Conservation (phyloP, 2,888 invertebrate species). For the Anodontia alba region DNA sequence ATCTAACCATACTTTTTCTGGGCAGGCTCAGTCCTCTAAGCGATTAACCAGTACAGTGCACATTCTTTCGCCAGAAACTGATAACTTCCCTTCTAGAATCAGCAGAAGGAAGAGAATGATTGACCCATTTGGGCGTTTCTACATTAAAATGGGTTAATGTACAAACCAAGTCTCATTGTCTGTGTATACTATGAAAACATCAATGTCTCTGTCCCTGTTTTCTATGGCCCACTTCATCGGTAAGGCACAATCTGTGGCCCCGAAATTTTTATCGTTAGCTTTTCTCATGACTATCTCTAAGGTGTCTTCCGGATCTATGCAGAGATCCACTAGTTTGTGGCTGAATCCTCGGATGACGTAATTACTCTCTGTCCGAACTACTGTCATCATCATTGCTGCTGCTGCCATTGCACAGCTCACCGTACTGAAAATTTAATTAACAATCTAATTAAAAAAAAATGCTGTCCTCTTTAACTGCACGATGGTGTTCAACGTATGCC, state of each 20-base stretch:
- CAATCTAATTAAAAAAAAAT: no score
- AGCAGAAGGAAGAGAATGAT: no score
- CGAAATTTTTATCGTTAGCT: constrained; percentile 49
- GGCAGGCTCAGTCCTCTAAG: no score
- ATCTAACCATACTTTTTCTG: no score
- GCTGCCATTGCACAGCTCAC: constrained; percentile 84
- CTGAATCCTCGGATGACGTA: constrained; percentile 71
- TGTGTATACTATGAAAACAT: constrained; percentile 91
- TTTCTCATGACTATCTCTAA: constrained; percentile 58
- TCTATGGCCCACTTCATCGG: constrained; percentile 88
- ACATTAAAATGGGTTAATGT: no score
- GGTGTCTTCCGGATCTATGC: constrained; percentile 44
- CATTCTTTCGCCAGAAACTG: no score
- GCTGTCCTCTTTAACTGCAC: no score
- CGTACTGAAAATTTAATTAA: constrained; percentile 18
- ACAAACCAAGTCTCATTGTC: constrained; percentile 85
- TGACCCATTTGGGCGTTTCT: no score
- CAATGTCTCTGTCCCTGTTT: constrained; percentile 87
- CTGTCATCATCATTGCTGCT: constrained; percentile 85
- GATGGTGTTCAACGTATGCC: no score
- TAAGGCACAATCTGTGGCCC: constrained; percentile 73
- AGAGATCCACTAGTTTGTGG: constrained; percentile 49
- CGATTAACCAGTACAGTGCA: no score
- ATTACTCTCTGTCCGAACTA: constrained; percentile 76
- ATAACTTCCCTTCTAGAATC: no score